phyloP scores from a whole-genome alignment of 2,113 vertebrate genomes.

The Theristicus caerulescens region DNA sequence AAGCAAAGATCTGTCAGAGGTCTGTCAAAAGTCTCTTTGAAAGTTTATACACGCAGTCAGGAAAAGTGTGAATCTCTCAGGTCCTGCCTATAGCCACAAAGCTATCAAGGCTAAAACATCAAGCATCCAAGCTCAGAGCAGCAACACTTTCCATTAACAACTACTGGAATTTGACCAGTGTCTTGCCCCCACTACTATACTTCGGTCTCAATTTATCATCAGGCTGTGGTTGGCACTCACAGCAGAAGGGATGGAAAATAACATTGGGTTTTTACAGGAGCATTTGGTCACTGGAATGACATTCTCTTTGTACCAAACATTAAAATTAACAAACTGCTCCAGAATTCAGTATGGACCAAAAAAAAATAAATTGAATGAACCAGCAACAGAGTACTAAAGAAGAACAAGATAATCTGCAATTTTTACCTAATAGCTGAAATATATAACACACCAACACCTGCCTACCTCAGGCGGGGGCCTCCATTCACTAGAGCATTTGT shows the following conservation, averaged over 20 bases:
- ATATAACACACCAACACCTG: background rate
- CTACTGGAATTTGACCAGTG: background rate
- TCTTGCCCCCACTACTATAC: background rate
- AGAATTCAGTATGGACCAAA: background rate
- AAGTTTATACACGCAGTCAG: background rate
- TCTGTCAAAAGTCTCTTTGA: background rate
- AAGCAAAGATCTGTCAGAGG: background rate
- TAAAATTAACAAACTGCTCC: background rate
- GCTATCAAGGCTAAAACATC: background rate
- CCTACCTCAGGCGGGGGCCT: fast-evolving
- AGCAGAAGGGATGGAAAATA: background rate
- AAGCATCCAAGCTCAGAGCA: background rate
- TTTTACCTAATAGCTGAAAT: background rate
- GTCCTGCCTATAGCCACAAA: background rate
- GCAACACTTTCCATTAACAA: background rate
- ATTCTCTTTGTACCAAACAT: background rate
- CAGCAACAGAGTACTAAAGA: background rate
- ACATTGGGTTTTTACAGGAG: background rate
- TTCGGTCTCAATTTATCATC: background rate
- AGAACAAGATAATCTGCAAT: background rate
- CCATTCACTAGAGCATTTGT: background rate
- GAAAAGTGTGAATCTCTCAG: background rate
- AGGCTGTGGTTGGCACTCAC: background rate
- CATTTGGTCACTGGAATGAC: background rate
- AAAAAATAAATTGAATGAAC: background rate